phyloP scores from a whole-genome alignment of 2,113 vertebrate species.

The Gymnorhina tibicen region DNA sequence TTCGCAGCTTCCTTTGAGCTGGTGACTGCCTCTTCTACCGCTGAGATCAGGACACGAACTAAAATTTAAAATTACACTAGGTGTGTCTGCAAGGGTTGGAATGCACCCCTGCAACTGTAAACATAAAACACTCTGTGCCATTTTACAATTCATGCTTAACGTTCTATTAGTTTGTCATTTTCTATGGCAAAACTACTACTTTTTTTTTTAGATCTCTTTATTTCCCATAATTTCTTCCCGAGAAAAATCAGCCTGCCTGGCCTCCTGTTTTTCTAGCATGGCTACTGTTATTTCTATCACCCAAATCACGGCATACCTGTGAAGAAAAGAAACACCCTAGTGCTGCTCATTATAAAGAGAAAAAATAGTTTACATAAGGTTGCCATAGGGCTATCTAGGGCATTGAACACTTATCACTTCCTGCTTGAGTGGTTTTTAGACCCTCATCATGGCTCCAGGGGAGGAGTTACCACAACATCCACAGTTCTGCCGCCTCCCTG shows the following conservation, averaged over 20 bases:
- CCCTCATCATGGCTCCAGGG: not conserved
- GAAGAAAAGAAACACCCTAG: not conserved
- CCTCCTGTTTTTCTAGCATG: not conserved
- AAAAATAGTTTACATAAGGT: not conserved
- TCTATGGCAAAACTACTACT: not conserved
- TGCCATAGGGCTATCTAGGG: not conserved
- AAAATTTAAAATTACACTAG: not conserved
- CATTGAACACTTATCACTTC: not conserved
- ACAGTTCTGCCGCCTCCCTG: not conserved
- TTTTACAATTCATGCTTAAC: not conserved
- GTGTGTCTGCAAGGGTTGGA: not conserved
- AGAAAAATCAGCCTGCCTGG: not conserved
- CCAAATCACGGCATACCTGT: not conserved
- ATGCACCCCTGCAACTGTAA: not conserved
- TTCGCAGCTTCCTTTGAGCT: not conserved
- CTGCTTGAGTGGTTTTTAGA: not conserved
- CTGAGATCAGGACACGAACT: not conserved
- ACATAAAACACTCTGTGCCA: not conserved
- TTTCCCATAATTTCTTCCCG: not conserved
- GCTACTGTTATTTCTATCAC: not conserved
- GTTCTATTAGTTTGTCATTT: not conserved
- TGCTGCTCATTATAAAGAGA: not conserved
- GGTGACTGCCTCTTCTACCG: not conserved
- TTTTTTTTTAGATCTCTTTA: not conserved
- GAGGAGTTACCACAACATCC: not conserved